Base-by-base conservation (phyloP, 2,113 vertebrate species). In the Nannospalax galili region DNA sequence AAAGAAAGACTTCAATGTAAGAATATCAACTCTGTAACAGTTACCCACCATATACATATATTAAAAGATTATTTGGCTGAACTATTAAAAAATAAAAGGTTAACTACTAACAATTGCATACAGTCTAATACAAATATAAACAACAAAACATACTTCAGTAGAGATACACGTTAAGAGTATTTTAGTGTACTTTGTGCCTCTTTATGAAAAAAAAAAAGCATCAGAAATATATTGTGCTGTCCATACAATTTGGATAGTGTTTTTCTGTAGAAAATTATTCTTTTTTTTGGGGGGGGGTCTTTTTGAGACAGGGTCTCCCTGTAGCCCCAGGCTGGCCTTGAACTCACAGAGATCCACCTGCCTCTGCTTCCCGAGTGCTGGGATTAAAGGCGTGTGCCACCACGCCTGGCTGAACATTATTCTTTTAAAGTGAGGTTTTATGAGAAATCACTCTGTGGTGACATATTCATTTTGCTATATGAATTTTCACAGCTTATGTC, bases 201-300 rank as follows among this genome's bases (percentile, higher is more conserved):
- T 72, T 91, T 91, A 96, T 48, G 30, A 28, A 75, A 91, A 26
- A 75, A 91, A 26, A 58, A 3, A n/a, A 60, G 10, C 58, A 89
- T 64, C 65, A 70, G 22, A 94, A 91, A 91, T 24, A 10, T 35
- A 91, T 35, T 86, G 48, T 40, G 70, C 7, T 84, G 32, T 7
- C 16, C 45, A 58, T 0, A 79, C 5, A 73, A 40, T 52, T 73
- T 94, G 26, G 8, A 89, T 91, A 58, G 70, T 73, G 15, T 79
- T 37, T 84, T 91, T 95, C 60, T 97, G 92, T 80, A 79, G 74
- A 35, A 28, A 79, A 92, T 89, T 92, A 77, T 70, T 92, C 40
- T 87, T 91, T 19, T 35, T n/a, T n/a, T n/a, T n/a, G n/a, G n/a
- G n/a, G n/a, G n/a, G n/a, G n/a, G n/a, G n/a, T n/a, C n/a, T n/a